Percentiles rank a stretch among this genome's conserved stretches.
phyloP scores from a whole-genome alignment of 2,113 vertebrate genomes.

The Caranx ignobilis region DNA sequence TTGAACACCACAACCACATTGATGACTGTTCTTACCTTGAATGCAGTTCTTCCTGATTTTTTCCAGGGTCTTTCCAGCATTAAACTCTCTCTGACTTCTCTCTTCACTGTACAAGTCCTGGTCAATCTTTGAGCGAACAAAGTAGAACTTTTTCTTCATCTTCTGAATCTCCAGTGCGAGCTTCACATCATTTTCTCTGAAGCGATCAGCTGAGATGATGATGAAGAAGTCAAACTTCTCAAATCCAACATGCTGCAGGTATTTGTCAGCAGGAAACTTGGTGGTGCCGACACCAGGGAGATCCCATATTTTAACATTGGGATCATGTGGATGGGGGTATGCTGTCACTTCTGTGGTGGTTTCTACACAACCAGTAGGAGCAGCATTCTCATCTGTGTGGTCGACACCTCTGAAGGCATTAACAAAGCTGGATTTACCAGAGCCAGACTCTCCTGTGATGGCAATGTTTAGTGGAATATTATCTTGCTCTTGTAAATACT shows the following conservation, averaged over 20 bases:
- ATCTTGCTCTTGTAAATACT: background rate
- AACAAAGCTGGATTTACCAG: constrained; percentile 48
- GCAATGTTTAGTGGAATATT: constrained; percentile 5
- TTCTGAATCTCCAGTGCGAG: constrained; percentile 35
- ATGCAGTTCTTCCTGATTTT: constrained; percentile 3
- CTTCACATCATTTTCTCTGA: constrained; percentile 53
- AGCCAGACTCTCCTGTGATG: constrained; percentile 25
- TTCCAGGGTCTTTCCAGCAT: background rate
- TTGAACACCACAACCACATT: too few species aligned
- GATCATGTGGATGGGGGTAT: constrained; percentile 36
- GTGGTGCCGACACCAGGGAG: constrained; percentile 52
- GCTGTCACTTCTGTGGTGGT: background rate
- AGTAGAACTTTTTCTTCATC: constrained; percentile 60
- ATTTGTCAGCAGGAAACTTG: background rate
- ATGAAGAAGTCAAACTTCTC: constrained; percentile 60
- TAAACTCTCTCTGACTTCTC: background rate
- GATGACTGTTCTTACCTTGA: constrained; percentile 1
- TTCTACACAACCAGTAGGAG: constrained; percentile 32
- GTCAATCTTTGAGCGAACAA: constrained; percentile 59
- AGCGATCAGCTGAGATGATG: constrained; percentile 41
- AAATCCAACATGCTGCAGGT: constrained; percentile 39
- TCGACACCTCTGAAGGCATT: constrained; percentile 23
- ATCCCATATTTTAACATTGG: constrained; percentile 41
- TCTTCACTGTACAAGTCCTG: background rate
- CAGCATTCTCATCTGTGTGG: background rate